Evolutionary conservation across 2,113 vertebrate species (phyloP).

Genomic region (Ceratotherium simum): DNA sequence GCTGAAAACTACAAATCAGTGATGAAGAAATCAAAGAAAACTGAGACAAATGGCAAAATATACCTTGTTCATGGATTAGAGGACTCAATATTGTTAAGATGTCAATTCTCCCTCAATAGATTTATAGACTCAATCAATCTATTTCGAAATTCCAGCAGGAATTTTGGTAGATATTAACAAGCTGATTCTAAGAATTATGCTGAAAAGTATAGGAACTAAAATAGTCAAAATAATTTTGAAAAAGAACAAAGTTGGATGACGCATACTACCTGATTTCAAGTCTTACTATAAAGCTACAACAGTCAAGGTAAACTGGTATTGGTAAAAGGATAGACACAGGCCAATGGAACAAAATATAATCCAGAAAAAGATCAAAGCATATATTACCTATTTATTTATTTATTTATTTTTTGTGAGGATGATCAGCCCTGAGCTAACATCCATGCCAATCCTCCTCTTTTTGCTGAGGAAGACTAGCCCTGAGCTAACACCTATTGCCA

Average conservation of each 20-base stretch:
- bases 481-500: too few species aligned
- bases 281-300: neutral
- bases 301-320: neutral
- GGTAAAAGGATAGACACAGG: neutral
- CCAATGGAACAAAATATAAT: neutral
- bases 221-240: conserved; percentile 8
- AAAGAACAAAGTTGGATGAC: neutral
- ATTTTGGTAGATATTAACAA: neutral
- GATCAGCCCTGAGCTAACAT: too few species aligned
- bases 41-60: neutral
- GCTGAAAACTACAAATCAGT: neutral
- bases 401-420: too few species aligned
- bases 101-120: neutral
- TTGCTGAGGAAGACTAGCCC: too few species aligned
- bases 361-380: neutral
- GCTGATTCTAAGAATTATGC: neutral
- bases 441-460: too few species aligned
- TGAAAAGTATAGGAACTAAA: neutral
- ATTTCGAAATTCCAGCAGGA: neutral
- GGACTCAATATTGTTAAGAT: neutral
- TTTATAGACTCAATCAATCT: neutral
- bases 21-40: neutral
- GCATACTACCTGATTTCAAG: neutral
- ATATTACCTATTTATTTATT: neutral
- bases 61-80: neutral